Percentiles rank a stretch among this genome's conserved stretches.
Evolutionary conservation across 1,140 invertebrate genomes (phyloP).

Genomic region (Tetranychus cinnabarinus): DNA sequence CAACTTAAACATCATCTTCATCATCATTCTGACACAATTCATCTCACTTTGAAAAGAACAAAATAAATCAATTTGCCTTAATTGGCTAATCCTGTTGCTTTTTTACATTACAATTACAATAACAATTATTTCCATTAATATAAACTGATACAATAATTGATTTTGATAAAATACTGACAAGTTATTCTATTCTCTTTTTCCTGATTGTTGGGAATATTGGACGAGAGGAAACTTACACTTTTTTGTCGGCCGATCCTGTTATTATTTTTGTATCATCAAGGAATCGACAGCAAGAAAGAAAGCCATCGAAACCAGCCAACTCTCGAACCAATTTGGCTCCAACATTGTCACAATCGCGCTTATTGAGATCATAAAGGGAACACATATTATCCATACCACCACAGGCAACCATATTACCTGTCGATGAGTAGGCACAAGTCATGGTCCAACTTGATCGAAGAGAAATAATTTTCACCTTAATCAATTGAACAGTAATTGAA

Average conservation of each 20-base stretch:
- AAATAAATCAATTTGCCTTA: too few relatives aligned
- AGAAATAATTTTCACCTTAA: constrained; percentile 56
- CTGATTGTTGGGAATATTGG: not conserved
- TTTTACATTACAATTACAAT: too few relatives aligned
- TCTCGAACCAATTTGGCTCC: constrained; percentile 59
- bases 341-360: constrained; percentile 73
- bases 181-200: too few relatives aligned
- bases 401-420: constrained; percentile 86
- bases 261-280: constrained; percentile 97
- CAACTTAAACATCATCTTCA: too few relatives aligned
- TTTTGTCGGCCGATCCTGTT: constrained; percentile 92
- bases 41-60: too few relatives aligned
- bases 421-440: constrained; percentile 95
- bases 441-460: constrained; percentile 94
- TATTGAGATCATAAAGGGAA: constrained; percentile 92
- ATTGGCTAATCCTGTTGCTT: too few relatives aligned
- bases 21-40: too few relatives aligned
- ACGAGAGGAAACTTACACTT: constrained; percentile 40
- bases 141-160: too few relatives aligned
- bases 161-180: too few relatives aligned
- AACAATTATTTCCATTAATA: too few relatives aligned
- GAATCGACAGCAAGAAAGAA: constrained; percentile 92
- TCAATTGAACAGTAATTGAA: not conserved
- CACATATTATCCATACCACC: constrained; percentile 96
- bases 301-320: constrained; percentile 87